Evolutionary conservation across 2,797 vertebrate species (phyloP).

Genomic region (Menidia menidia): DNA sequence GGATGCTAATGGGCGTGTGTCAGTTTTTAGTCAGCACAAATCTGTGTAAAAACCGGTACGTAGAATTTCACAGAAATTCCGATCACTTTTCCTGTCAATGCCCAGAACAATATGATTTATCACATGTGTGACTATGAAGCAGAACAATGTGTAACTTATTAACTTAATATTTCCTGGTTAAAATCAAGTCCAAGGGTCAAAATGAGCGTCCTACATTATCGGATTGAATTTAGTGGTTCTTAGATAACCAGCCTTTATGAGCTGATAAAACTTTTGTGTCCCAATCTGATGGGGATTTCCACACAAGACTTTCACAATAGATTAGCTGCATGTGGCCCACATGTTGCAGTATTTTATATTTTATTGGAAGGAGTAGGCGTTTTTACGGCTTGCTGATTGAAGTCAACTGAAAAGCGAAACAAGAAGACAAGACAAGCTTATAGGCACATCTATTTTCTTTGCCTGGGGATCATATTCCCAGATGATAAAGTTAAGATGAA

Average conservation of each 20-base stretch:
- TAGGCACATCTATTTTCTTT: background rate
- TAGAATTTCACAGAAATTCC: background rate
- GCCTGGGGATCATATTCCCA: background rate
- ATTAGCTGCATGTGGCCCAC: background rate
- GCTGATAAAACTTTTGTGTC: conserved; percentile 24
- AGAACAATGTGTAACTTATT: too few relatives aligned
- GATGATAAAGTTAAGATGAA: background rate
- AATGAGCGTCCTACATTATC: background rate
- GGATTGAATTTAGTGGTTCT: background rate
- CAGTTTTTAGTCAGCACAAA: background rate
- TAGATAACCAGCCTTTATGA: conserved; percentile 36
- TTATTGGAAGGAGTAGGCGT: background rate
- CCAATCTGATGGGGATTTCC: conserved; percentile 30
- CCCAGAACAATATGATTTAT: background rate
- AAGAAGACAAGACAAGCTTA: background rate
- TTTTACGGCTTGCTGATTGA: background rate
- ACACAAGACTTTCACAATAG: background rate
- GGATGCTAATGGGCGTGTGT: too few relatives aligned
- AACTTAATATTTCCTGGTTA: background rate
- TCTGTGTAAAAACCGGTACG: background rate
- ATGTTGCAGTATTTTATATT: background rate
- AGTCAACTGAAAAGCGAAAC: background rate
- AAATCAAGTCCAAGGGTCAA: background rate
- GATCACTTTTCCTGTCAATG: background rate
- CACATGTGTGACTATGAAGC: conserved; percentile 4